Evolutionary conservation across 2,888 invertebrate species (phyloP).

Genomic region (Chrysolina haemoptera): DNA sequence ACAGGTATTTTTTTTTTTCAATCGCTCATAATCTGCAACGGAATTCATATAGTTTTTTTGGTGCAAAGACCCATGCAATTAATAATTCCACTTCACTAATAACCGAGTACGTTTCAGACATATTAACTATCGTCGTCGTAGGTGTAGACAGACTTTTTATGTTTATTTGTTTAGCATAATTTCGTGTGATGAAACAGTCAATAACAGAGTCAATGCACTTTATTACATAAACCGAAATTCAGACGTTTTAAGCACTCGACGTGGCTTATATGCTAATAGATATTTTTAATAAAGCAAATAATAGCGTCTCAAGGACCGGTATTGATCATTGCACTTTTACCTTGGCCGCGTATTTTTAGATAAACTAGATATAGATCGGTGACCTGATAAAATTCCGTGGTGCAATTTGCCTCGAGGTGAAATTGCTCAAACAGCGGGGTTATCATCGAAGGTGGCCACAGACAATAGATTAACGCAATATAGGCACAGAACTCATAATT

Average conservation of each 20-base stretch:
- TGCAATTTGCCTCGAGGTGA: background rate
- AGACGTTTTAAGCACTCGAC: background rate
- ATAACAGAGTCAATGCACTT: slow-evolving; percentile 17
- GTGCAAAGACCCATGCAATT: slow-evolving; percentile 13
- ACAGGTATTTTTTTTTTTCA: background rate
- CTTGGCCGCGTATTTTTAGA: slow-evolving; percentile 45
- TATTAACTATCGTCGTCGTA: slow-evolving; percentile 11
- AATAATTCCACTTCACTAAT: slow-evolving; percentile 11
- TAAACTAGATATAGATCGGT: slow-evolving; percentile 25
- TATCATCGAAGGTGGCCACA: background rate
- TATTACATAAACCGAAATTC: slow-evolving; percentile 7
- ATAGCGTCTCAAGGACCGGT: slow-evolving; percentile 52
- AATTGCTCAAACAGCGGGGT: background rate
- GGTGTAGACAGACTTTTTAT: slow-evolving; percentile 5
- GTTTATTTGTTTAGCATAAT: slow-evolving; percentile 22
- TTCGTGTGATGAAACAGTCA: slow-evolving; percentile 6
- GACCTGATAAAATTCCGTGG: slow-evolving; percentile 34
- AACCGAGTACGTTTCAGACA: background rate
- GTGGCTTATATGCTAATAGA: slow-evolving; percentile 33
- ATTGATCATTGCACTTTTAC: slow-evolving; percentile 52
- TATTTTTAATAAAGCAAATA: slow-evolving; percentile 42
- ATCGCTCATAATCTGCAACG: background rate
- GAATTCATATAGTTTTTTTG: background rate
- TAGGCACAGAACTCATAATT: too few species aligned
- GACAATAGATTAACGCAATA: background rate